Conservation (phyloP, 1,140 invertebrate species). For the Drosophila repletoides region DNA sequence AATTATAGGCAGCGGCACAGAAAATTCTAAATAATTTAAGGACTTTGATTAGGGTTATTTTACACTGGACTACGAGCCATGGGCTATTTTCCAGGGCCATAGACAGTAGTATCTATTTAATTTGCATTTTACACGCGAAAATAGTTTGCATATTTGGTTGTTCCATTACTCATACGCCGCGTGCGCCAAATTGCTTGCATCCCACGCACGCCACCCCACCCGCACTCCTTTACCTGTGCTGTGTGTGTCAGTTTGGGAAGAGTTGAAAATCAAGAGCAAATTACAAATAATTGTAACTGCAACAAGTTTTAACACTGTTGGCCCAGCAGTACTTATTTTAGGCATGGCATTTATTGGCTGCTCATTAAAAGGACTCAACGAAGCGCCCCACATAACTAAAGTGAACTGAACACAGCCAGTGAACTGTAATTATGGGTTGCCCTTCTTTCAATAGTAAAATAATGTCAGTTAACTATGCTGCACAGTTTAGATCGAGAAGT, state of each 20-base stretch:
- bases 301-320: conserved; percentile 18
- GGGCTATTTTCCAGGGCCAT: conserved; percentile 22
- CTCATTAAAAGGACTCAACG: conserved; percentile 50
- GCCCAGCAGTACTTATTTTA: conserved; percentile 3
- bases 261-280: conserved; percentile 63
- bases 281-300: conserved; percentile 72
- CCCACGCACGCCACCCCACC: conserved; percentile 11
- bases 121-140: conserved; percentile 74
- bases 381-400: conserved; percentile 14
- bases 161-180: conserved; percentile 64
- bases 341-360: conserved; percentile 10
- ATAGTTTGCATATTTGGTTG: conserved; percentile 48
- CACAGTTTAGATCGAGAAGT: conserved; percentile 19
- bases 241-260: no score
- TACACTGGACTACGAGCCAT: conserved; percentile 13
- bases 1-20: no score
- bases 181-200: conserved; percentile 38
- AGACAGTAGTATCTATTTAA: conserved; percentile 67
- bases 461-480: conserved; percentile 57
- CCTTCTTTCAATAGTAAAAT: conserved; percentile 27
- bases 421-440: conserved; percentile 55
- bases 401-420: conserved; percentile 25
- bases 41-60: no score
- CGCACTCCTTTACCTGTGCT: conserved; percentile 14
- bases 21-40: no score